Evolutionary conservation across 2,113 vertebrate genomes (phyloP).

Genomic region (Accipiter cooperii): DNA sequence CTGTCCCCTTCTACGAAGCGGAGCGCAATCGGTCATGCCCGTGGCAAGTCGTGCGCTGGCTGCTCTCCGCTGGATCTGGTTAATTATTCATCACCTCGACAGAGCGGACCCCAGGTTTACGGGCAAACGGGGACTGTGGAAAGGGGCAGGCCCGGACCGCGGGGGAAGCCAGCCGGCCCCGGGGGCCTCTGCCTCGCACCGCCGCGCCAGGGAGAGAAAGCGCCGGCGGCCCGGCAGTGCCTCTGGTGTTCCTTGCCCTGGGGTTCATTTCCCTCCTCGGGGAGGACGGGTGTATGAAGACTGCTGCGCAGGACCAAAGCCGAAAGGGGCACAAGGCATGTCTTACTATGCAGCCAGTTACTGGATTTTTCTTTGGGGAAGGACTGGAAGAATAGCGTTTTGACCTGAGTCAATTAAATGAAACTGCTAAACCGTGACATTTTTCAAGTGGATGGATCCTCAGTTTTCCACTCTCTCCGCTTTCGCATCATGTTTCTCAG

Average conservation of each 20-base stretch:
- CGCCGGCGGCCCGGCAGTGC: rapidly evolving
- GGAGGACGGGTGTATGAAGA: not conserved
- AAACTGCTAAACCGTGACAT: not conserved
- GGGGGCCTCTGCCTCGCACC: rapidly evolving
- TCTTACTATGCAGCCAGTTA: not conserved
- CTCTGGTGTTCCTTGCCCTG: rapidly evolving
- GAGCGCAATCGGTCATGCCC: rapidly evolving
- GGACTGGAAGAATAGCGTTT: not conserved
- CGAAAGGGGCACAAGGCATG: not conserved
- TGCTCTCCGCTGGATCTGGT: not conserved
- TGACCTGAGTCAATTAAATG: not conserved
- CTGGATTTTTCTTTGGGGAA: not conserved
- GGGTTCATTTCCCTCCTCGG: not conserved
- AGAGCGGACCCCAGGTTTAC: not conserved
- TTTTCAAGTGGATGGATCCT: not conserved
- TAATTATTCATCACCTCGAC: not conserved
- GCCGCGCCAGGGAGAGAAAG: not conserved
- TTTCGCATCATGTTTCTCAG: not conserved
- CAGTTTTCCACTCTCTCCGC: not conserved
- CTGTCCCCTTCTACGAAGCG: not conserved
- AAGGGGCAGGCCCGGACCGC: not conserved
- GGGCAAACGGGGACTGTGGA: not conserved
- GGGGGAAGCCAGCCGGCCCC: too few relatives aligned
- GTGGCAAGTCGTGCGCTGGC: not conserved
- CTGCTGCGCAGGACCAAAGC: rapidly evolving